Percentiles rank a stretch among this genome's conserved stretches.
Evolutionary conservation across 2,113 vertebrate species (phyloP).

Genomic region (Anthoscopus minutus): DNA sequence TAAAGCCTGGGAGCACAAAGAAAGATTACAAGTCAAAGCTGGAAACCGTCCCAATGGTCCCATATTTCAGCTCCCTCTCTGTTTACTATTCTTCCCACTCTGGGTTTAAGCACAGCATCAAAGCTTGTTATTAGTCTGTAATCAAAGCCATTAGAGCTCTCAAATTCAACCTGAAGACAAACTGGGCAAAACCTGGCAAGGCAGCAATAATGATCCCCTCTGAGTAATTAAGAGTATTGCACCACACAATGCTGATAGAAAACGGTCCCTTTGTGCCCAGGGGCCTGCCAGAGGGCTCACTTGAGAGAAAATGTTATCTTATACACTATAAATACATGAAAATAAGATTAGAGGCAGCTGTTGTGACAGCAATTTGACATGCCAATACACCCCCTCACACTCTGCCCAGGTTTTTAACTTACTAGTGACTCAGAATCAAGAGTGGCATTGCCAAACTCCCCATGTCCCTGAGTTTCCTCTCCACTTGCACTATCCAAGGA

Average conservation of each 20-base stretch:
- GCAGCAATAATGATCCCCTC: neutral
- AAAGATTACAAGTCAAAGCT: neutral
- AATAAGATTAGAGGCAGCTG: slow-evolving; percentile 50
- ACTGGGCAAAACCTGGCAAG: neutral
- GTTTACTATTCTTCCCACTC: neutral
- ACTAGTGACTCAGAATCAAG: neutral
- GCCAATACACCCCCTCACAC: neutral
- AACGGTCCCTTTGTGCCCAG: neutral
- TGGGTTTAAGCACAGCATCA: neutral
- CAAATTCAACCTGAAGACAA: neutral
- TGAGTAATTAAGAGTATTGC: neutral
- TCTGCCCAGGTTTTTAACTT: neutral
- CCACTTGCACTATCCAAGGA: neutral
- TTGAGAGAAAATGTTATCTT: slow-evolving; percentile 45
- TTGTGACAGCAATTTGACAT: slow-evolving; percentile 17
- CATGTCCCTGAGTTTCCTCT: neutral
- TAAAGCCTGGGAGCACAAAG: slow-evolving; percentile 19
- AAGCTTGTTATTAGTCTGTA: neutral
- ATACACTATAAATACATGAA: slow-evolving; percentile 48
- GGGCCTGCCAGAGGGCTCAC: slow-evolving; percentile 12
- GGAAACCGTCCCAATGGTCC: neutral
- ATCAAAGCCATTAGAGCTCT: neutral
- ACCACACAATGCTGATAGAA: neutral
- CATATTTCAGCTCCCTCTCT: neutral
- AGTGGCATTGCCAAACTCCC: neutral